Evolutionary conservation across 2,888 invertebrate genomes (phyloP), one percentile per base, ranked within the genome.

Genomic region (Tenodera sinensis): DNA sequence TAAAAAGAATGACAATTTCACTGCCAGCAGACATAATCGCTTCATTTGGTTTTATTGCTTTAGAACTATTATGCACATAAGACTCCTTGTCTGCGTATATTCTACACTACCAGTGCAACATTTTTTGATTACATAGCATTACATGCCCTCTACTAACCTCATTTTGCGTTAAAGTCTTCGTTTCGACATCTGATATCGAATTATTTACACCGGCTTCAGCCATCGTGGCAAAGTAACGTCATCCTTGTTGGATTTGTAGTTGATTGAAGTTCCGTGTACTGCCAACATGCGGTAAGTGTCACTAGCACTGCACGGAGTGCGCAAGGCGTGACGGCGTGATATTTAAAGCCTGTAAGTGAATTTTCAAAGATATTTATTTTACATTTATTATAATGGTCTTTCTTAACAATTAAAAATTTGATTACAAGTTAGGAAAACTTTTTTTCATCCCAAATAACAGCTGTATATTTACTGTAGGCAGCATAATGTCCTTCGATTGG

Each of bases 131-230:
- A 15, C 54, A 25, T 71, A 25, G 2, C 20, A 1, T 4, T 30
- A 30, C 30, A 30, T 30, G 30, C 30, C 30, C 30, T 28, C 7
- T 28, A 88, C 88, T 82, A 85, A 90, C 89, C 89, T 90, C 90
- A 82, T 47, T 81, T 27, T 89, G 86, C 27, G 83, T 27, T 84
- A 89, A 85, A 54, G 87, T 54, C 20, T 27, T 81, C 42, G 15
- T 89, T 89, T 91, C 91, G 81, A 82, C 85, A 15, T n/a, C n/a
- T n/a, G 47, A 8, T 25, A 28, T 83, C 81, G 84, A 47, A 85
- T 90, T 90, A 90, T 90, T 91, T 90, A 90, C 90, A 89, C 90
- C 90, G 90, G 90, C 89, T 85, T 90, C 90, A 89, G 91, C 91
- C 91, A 91, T 91, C 91, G 91, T 91, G 91, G 91, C 91, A 91